Base-by-base conservation (phyloP, 2,888 invertebrate species). In the Anaspis maculata region DNA sequence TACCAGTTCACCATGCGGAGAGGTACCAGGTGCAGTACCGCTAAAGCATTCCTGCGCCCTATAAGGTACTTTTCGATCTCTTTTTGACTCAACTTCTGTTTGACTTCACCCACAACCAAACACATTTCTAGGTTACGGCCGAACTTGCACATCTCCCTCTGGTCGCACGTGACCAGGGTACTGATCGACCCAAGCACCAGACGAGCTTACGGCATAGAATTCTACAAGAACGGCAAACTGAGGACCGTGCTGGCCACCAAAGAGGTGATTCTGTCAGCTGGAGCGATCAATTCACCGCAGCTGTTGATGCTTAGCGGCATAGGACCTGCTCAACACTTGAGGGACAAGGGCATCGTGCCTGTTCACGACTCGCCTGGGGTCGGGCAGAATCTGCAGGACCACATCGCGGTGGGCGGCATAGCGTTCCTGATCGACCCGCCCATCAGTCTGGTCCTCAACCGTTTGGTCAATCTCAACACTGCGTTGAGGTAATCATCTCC, bases 251-350 rank as follows among this genome's bases (percentile, higher is more conserved):
- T 74, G 43, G 88, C 89, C 0, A 74, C 72, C 37, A 76, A 79
- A 35, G 89, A 89, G 65, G 84, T 94, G 0, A 86, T 94, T 39
- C 59, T 92, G 9, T 76, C 86, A 1, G 90, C 86, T 0, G 97
- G 97, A 0, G 82, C 96, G 1, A 81, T 98, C 39, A 92, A 82
- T 45, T 79, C 86, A 0, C 94, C 96, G 0, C 96, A 97, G 52
- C 61, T 97, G 6, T 71, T 98, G 34, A 84, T 96, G 86, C 68
- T 97, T n/a, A 60, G 60, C 15, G 97, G 97, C 0, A 68, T 96
- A 2, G 91, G 91, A 2, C 85, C 87, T 5, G 90, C 91, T 0
- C 64, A 73, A n/a, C 84, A 91, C 56, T 66, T 91, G 3, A 59
- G 71, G 41, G 75, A 84, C 44, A 71, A 83, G 6, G 83, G 82